These are phyloP conservation scores for Anguilla pacifica DNA, from an alignment of 2,797 vertebrate species.

Conservation along the genomic window DNA sequence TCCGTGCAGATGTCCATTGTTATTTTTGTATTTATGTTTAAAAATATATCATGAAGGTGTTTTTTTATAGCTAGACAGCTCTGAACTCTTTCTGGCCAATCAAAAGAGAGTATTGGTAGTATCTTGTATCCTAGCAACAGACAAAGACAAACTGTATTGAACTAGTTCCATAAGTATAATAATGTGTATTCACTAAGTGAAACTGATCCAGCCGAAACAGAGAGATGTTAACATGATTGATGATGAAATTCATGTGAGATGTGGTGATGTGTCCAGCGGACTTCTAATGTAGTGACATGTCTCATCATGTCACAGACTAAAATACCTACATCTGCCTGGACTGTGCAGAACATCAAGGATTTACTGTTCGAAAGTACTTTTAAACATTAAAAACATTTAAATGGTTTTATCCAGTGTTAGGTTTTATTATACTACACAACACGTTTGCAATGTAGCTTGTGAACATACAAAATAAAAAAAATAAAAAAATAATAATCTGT, in stretches of 20 bases:
- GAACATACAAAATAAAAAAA: background rate
- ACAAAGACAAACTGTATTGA: background rate
- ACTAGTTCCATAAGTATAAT: background rate
- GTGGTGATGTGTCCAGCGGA: background rate
- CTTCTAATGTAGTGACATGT: background rate
- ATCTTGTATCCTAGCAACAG: background rate
- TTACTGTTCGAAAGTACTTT: background rate
- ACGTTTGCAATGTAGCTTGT: background rate
- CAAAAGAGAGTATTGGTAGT: background rate
- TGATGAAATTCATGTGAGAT: background rate
- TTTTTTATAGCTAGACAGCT: background rate
- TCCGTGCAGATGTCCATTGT: background rate
- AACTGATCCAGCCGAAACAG: background rate
- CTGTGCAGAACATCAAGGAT: background rate
- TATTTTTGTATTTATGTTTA: background rate
- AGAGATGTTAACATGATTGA: background rate
- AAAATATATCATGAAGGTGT: background rate
- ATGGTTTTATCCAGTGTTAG: background rate
- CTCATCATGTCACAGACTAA: background rate
- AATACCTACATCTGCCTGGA: background rate
- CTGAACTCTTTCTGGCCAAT: background rate
- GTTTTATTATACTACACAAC: background rate
- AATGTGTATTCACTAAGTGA: background rate
- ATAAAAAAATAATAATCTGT: background rate
- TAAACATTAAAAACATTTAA: background rate